These are phyloP conservation scores for Mesaphorura yosii DNA, from an alignment of 1,140 invertebrate genomes.

Conservation along the genomic window DNA sequence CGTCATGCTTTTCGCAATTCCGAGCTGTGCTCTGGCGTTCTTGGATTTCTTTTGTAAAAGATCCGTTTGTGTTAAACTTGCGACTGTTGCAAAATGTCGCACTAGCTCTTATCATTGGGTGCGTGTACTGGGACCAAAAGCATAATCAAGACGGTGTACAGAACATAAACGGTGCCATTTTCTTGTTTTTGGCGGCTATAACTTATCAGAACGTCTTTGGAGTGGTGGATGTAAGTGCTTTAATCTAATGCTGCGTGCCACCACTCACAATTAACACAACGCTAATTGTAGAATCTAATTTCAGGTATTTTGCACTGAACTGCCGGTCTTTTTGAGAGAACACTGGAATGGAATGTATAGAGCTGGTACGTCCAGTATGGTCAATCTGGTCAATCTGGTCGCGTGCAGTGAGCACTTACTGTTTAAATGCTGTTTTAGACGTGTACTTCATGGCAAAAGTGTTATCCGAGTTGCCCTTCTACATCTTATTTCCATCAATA, in stretches of 20 bases:
- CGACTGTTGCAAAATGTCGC: slow-evolving; percentile 75
- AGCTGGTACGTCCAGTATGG: slow-evolving; percentile 73
- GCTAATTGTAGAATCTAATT: slow-evolving; percentile 27
- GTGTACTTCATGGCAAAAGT: slow-evolving; percentile 89
- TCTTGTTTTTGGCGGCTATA: slow-evolving; percentile 82
- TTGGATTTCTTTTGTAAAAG: slow-evolving; percentile 73
- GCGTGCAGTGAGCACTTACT: too few relatives aligned
- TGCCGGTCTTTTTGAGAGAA: slow-evolving; percentile 83
- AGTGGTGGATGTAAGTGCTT: slow-evolving; percentile 67
- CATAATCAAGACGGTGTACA: slow-evolving; percentile 76
- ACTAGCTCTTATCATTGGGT: slow-evolving; percentile 69
- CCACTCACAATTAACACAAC: not conserved
- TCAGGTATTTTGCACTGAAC: slow-evolving; percentile 80
- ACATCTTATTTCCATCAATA: slow-evolving; percentile 56
- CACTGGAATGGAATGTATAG: slow-evolving; percentile 85
- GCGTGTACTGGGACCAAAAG: slow-evolving; percentile 76
- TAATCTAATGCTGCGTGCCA: not conserved
- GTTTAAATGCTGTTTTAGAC: too few relatives aligned
- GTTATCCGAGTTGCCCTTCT: slow-evolving; percentile 68
- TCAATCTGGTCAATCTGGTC: too few relatives aligned
- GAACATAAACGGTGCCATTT: slow-evolving; percentile 91
- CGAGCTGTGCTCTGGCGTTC: slow-evolving; percentile 77
- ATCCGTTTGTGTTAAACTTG: slow-evolving; percentile 79
- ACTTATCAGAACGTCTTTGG: slow-evolving; percentile 85
- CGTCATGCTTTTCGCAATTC: slow-evolving; percentile 77